Conservation (phyloP, 2,113 vertebrate genomes). For the Eulacestoma nigropectus region DNA sequence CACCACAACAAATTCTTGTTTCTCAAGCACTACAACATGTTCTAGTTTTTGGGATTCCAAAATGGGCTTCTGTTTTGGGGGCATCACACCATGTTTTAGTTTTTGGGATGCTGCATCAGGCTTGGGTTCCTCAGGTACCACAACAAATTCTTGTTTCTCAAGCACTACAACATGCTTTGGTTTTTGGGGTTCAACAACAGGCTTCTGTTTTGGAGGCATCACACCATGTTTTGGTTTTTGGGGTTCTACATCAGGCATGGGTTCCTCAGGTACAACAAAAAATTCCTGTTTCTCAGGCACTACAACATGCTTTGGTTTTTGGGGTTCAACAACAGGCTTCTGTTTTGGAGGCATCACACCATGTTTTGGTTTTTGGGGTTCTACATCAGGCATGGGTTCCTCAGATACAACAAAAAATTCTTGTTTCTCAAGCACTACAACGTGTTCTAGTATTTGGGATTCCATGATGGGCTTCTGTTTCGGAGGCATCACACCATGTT, state of each 20-base stretch:
- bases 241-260: neutral
- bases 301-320: neutral
- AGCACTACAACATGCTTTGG: too few relatives aligned
- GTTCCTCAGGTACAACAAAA: neutral
- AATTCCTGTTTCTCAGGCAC: neutral
- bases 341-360: neutral
- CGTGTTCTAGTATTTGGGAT: neutral
- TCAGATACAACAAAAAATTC: neutral
- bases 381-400: neutral
- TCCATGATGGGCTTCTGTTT: neutral
- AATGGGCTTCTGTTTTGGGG: neutral
- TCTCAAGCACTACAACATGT: neutral
- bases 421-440: neutral
- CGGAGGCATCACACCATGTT: neutral
- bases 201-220: neutral
- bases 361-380: neutral
- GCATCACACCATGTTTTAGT: neutral
- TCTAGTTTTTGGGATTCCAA: neutral
- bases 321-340: neutral
- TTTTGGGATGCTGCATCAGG: neutral
- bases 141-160: neutral
- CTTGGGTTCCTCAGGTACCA: neutral
- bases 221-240: neutral
- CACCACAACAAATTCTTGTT: neutral
- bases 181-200: neutral